Evolutionary conservation across 2,888 invertebrate genomes (phyloP).

Genomic region (Troilus luridus): DNA sequence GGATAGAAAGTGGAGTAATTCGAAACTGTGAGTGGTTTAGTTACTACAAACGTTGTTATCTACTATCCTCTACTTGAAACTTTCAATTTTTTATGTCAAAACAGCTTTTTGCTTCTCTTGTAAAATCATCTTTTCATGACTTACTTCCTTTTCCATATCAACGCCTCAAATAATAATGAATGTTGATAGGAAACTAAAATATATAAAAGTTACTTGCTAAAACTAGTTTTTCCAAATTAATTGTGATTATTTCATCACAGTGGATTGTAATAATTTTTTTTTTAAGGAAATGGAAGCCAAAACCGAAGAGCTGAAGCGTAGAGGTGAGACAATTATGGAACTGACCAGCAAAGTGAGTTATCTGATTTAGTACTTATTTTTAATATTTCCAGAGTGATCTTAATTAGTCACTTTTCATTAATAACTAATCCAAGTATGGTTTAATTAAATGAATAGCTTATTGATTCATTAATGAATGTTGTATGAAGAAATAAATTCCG

Average conservation of each 20-base stretch:
- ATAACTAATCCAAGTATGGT: neutral
- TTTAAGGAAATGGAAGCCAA: constrained; percentile 78
- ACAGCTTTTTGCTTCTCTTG: too few relatives aligned
- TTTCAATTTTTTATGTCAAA: too few relatives aligned
- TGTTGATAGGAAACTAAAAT: neutral
- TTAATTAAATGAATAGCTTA: neutral
- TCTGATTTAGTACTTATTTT: neutral
- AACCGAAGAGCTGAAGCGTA: constrained; percentile 85
- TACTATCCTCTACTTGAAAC: too few relatives aligned
- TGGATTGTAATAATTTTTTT: neutral
- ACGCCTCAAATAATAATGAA: neutral
- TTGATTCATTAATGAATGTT: neutral
- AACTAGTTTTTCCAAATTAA: too few relatives aligned
- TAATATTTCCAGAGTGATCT: neutral
- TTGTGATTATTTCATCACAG: too few relatives aligned
- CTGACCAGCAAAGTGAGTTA: constrained; percentile 81
- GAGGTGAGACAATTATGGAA: constrained; percentile 84
- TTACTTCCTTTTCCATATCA: too few relatives aligned
- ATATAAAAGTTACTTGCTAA: too few relatives aligned
- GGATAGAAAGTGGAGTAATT: too few relatives aligned
- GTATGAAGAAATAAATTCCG: neutral
- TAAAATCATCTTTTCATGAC: too few relatives aligned
- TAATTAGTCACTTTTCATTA: constrained; percentile 32
- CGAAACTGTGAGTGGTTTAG: too few relatives aligned
- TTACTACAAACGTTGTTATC: too few relatives aligned